These are phyloP conservation scores for Brachypteracias leptosomus DNA, from an alignment of 2,113 vertebrate species.

Conservation along the genomic window DNA sequence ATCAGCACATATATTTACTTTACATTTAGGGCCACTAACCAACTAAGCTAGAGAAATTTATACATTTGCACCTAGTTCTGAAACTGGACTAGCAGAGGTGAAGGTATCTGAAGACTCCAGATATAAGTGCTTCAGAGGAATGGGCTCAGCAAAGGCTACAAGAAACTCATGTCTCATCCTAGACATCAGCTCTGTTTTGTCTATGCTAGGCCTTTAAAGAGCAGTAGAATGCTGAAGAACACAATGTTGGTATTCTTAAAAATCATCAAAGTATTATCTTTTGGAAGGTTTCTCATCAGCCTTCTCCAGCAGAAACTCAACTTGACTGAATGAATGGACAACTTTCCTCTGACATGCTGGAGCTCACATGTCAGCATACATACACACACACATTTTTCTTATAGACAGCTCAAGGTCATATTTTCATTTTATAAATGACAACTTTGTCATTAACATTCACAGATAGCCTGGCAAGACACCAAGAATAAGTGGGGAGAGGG, in stretches of 20 bases:
- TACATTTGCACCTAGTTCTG: neutral
- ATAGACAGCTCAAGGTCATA: neutral
- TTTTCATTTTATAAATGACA: neutral
- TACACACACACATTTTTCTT: rapidly evolving
- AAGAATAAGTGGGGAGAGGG: neutral
- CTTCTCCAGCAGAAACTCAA: neutral
- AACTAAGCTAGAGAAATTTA: neutral
- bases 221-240: neutral
- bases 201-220: neutral
- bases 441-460: neutral
- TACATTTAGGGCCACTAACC: neutral
- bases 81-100: neutral
- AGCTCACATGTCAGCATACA: neutral
- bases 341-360: neutral
- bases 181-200: neutral
- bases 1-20: neutral
- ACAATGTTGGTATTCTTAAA: neutral
- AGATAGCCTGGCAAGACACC: neutral
- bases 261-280: neutral
- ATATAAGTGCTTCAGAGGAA: neutral
- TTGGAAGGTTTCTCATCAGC: neutral
- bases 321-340: neutral
- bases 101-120: neutral
- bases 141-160: neutral
- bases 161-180: neutral